phyloP scores from a whole-genome alignment of 1,140 invertebrate genomes.

The Brachionus asplanchnoidis region DNA sequence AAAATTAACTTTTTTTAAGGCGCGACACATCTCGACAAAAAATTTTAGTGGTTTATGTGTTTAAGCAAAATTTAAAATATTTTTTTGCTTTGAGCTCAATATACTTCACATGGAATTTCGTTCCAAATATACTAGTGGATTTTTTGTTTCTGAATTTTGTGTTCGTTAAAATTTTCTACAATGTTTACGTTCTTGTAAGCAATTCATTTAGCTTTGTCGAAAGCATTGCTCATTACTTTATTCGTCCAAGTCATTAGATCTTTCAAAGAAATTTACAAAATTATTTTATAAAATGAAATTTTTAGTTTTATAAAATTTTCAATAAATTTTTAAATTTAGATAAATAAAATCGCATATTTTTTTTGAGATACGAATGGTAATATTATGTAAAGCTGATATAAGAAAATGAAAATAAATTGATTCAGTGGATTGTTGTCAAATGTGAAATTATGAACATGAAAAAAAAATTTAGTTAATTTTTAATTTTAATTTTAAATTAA shows the following conservation, averaged over 20 bases:
- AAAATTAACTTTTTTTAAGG: background rate
- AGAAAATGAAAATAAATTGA: too few species aligned
- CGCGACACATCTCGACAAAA: background rate
- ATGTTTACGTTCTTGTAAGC: background rate
- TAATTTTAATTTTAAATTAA: too few species aligned
- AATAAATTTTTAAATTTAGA: background rate
- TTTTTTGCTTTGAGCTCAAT: background rate
- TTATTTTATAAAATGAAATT: background rate
- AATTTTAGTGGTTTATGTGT: background rate
- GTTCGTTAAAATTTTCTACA: background rate
- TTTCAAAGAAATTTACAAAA: background rate
- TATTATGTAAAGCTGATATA: too few species aligned
- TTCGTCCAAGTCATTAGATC: background rate
- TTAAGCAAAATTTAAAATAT: background rate
- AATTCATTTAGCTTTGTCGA: background rate
- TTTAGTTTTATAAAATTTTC: background rate
- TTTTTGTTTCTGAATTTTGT: background rate
- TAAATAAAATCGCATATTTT: too few species aligned
- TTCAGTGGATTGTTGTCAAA: too few species aligned
- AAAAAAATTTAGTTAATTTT: too few species aligned
- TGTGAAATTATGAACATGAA: too few species aligned
- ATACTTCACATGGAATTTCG: background rate
- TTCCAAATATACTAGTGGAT: background rate
- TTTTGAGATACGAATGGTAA: too few species aligned
- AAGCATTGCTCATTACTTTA: constrained; percentile 10